Base-by-base conservation (phyloP, 2,113 vertebrate genomes). In the Phoxinus phoxinus region DNA sequence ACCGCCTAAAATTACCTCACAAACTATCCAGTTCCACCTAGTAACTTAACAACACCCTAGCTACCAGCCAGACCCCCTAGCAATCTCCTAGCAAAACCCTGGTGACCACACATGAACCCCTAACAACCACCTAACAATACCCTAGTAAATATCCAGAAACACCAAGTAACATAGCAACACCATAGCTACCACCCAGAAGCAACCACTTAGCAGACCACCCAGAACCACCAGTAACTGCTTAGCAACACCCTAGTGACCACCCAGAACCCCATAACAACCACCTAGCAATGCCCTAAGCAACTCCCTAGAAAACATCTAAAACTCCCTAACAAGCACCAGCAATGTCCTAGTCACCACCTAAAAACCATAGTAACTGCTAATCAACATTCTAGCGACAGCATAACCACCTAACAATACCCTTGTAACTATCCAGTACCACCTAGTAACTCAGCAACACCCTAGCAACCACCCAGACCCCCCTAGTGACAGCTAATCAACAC, bases 331-430 rank as follows among this genome's bases (percentile, higher is more conserved):
- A 30, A 32, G 5, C 5, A 15, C 27, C 12, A 67, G 27, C 27
- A 30, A 32, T 27, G 30, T 27, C n/a, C 1, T 30, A 32, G 13
- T 12, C 4, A 32, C 12, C 63, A 32, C 27, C 27, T 1, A 32
- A 0, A 67, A 15, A 13, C 63, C 2, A 2, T 17, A 51, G 5
- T 5, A 51, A 51, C 48, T 12, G 19, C 19, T 4, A 2, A 13
- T 0, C 2, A 56, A 56, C 2, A 2, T 4, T 0, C n/a, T 13
- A 13, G 12, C 0, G 9, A 30, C 41, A 9, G 0, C 41, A 41
- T 12, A 12, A 61, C 12, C 5, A 53, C 25, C 5, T 27, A 30
- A 41, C 4, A 63, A 63, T 4, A 3, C 9, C 21, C 7, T 46
- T 3, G 48, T 6, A n/a, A 59, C 58, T n/a, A 8, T 8, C 37